Percentiles rank a stretch among this genome's conserved stretches.
Evolutionary conservation across 2,797 vertebrate genomes (phyloP).

Genomic region (Triplophysa bombifrons): DNA sequence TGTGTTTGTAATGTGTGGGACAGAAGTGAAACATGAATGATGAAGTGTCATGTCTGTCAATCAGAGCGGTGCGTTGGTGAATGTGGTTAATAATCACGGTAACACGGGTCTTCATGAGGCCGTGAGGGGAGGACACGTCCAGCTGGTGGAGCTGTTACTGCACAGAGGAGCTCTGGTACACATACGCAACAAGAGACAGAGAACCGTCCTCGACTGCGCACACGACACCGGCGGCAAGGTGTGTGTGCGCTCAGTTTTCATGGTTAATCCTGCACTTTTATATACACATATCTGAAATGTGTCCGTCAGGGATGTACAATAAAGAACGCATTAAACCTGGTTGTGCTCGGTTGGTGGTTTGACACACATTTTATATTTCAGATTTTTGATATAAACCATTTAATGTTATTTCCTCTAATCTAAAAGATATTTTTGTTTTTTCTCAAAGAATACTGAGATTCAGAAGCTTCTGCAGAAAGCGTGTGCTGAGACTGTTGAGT

Average conservation of each 20-base stretch:
- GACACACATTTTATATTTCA: too few relatives aligned
- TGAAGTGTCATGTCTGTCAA: background rate
- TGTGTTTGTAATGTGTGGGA: background rate
- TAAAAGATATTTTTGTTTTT: background rate
- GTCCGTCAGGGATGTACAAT: background rate
- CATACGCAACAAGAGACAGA: constrained; percentile 82
- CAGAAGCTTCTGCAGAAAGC: constrained; percentile 77
- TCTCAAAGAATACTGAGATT: constrained; percentile 76
- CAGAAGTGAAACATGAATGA: background rate
- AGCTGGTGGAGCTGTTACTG: constrained; percentile 86
- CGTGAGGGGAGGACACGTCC: constrained; percentile 73
- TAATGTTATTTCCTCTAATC: background rate
- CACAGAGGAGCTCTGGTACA: constrained; percentile 76
- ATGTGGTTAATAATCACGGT: constrained; percentile 83
- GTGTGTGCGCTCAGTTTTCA: background rate
- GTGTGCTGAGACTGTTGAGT: constrained; percentile 67
- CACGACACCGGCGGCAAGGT: constrained; percentile 81
- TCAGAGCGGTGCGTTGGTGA: constrained; percentile 83
- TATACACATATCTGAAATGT: background rate
- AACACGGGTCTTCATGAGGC: constrained; percentile 92
- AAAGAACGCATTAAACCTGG: background rate
- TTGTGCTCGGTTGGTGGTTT: background rate
- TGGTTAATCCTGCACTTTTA: too few relatives aligned
- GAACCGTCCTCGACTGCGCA: constrained; percentile 84
- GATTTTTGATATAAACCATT: too few relatives aligned